Base-by-base conservation (phyloP, 2,113 vertebrate genomes). In the Otus sunia region DNA sequence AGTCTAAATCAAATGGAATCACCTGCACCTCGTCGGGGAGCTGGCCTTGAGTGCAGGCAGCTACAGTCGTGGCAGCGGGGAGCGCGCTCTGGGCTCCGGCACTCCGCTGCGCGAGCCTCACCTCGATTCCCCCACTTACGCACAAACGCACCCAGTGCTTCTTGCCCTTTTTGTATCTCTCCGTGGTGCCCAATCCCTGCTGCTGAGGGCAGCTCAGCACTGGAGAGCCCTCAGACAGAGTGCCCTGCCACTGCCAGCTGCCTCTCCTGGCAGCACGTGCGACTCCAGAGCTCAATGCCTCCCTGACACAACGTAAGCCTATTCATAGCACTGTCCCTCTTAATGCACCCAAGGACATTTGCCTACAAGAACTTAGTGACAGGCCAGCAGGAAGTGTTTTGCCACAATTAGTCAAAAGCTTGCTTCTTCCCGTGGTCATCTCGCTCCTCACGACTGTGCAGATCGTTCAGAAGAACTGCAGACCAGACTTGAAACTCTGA, bases 41-140 rank as follows among this genome's bases (percentile, higher is more conserved):
- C 56, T 62, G 47, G 52, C 17, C 27, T 64, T 2, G 10, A 39
- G 58, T 9, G 2, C 39, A 39, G 49, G n/a, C 67, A 73, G 45
- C 32, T 58, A 39, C 37, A 68, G 4, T 63, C 75, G 72, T 59
- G 79, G 25, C 63, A 88, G 34, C 2, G 17, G 34, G 27, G 6
- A 1, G 12, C 3, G 8, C 2, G 2, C 43, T 60, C 34, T 3
- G 1, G 64, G n/a, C 45, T 79, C 72, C 36, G 53, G 23, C 53
- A 25, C 37, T 39, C 11, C 49, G 4, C 0, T 21, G 9, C 0
- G 4, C 1, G 3, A n/a, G 36, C 75, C 80, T 86, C 5, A 0
- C 36, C 52, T 63, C 1, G 1, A 32, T 81, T 72, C 19, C 56
- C 4, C 5, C 66, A 41, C 49, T 62, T 71, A 49, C 2, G 0